phyloP scores from a whole-genome alignment of 2,113 vertebrate species.

The Ramphastos sulfuratus region DNA sequence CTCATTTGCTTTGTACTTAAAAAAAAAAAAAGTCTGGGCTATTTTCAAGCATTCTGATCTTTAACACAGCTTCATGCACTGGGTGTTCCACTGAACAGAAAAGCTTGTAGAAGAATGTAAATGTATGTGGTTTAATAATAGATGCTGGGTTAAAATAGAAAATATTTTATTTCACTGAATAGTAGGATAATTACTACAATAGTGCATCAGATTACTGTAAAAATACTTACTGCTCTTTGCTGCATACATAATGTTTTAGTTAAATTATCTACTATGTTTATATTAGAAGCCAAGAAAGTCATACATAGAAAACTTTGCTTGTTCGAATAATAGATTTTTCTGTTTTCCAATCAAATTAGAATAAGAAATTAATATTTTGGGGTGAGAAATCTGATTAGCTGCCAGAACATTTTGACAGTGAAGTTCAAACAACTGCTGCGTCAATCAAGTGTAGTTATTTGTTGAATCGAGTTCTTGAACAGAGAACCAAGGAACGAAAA shows the following conservation, averaged over 20 bases:
- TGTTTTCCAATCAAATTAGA: background rate
- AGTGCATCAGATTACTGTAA: conserved; percentile 54
- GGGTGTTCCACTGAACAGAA: background rate
- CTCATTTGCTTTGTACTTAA: background rate
- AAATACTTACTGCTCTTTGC: conserved; percentile 62
- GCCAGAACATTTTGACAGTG: conserved; percentile 6
- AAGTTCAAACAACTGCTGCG: background rate
- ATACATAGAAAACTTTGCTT: conserved; percentile 39
- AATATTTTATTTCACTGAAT: conserved; percentile 62
- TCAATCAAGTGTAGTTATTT: background rate
- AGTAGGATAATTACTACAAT: conserved; percentile 61
- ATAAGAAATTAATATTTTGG: conserved; percentile 6
- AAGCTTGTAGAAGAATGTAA: conserved; percentile 51
- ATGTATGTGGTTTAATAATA: conserved; percentile 51
- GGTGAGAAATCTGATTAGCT: background rate
- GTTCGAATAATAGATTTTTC: conserved; percentile 55
- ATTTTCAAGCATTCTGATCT: conserved; percentile 3
- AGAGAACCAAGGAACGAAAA: background rate
- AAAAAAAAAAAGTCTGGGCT: background rate
- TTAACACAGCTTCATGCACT: background rate
- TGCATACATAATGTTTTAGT: conserved; percentile 63
- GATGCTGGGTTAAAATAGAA: conserved; percentile 57
- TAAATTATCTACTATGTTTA: conserved; percentile 63
- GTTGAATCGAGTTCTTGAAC: background rate
- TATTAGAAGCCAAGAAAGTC: conserved; percentile 49